These are phyloP conservation scores for Drosophila ohnishii DNA, from an alignment of 1,140 invertebrate species.

Conservation along the genomic window DNA sequence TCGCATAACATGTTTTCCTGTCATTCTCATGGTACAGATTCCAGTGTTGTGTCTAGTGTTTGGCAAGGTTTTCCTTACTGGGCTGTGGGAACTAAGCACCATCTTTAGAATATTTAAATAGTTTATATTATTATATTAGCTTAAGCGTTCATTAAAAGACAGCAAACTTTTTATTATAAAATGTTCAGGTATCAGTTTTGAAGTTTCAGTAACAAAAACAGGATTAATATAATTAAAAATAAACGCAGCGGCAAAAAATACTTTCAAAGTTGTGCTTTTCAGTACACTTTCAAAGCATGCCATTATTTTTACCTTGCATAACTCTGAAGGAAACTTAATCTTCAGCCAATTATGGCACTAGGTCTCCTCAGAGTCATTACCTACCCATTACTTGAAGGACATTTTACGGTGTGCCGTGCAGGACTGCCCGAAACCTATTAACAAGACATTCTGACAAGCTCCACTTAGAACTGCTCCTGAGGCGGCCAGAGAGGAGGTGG, in stretches of 20 bases:
- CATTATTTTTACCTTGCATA: not conserved
- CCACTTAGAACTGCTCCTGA: slow-evolving; percentile 3
- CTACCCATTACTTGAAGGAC: slow-evolving; percentile 13
- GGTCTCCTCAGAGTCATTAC: slow-evolving; percentile 21
- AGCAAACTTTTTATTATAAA: no score
- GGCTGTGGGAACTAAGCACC: slow-evolving; percentile 17
- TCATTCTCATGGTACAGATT: slow-evolving; percentile 40
- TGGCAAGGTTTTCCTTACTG: slow-evolving; percentile 14
- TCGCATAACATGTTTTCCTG: slow-evolving; percentile 24
- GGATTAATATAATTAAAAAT: not conserved
- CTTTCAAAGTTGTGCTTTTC: not conserved
- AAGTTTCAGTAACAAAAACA: not conserved
- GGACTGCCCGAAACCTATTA: slow-evolving; percentile 24
- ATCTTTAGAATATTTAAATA: not conserved
- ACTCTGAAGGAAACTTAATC: slow-evolving; percentile 4
- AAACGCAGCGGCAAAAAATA: not conserved
- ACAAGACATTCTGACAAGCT: slow-evolving; percentile 17
- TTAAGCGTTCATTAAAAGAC: no score
- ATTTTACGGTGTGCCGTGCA: slow-evolving; percentile 23
- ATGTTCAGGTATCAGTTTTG: not conserved
- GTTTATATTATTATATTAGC: not conserved
- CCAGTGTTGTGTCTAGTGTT: slow-evolving; percentile 8
- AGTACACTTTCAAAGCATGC: not conserved
- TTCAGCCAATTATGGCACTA: slow-evolving; percentile 15
- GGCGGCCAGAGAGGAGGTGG: not conserved